Base-by-base conservation (phyloP, 1,140 invertebrate species). In the Myzus persicae region DNA sequence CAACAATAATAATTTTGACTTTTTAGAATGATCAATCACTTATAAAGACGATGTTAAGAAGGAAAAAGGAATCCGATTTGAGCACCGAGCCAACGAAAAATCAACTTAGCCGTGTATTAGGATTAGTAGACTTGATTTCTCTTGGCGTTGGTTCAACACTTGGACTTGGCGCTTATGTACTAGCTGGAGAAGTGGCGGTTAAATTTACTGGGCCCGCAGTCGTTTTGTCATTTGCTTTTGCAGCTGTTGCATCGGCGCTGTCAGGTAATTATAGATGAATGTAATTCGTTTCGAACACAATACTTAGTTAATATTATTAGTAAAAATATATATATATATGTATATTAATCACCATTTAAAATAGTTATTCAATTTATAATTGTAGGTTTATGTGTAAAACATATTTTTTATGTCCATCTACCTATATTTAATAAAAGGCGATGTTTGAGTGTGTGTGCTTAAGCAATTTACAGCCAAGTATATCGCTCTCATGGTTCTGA, bases 101-200 rank as follows among this genome's bases (percentile, higher is more conserved):
- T 38, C 96, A 97, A 94, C 95, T 99, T 92, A 96, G 96, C 0
- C 95, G 98, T 94, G 97, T 98, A 24, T 95, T 99, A 22, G 97
- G 96, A 26, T 95, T 98, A 0, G 94, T 98, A 31, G 98, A 99
- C 95, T 95, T 99, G 22, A 98, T 97, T 0, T 97, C 97, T 0
- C 95, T 99, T 18, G 98, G 98, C 2, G 97, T 99, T 44, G 98
- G 98, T 26, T 97, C 97, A 93, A 99, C 98, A 0, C 95, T 99
- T 1, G 98, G 98, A 1, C 95, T 99, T 40, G 98, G 98, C 1
- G 98, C 99, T n/a, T 99, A 99, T 95, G 98, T 99, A 8, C 95
- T 99, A 46, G 98, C 98, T 20, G 98, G 98, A n/a, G 96, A 97
- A 93, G 98, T 99, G 1, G 98, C 98, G 20, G 97, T 97, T 94